Conservation (phyloP, 2,797 vertebrate species). For the Spinus pinus region DNA sequence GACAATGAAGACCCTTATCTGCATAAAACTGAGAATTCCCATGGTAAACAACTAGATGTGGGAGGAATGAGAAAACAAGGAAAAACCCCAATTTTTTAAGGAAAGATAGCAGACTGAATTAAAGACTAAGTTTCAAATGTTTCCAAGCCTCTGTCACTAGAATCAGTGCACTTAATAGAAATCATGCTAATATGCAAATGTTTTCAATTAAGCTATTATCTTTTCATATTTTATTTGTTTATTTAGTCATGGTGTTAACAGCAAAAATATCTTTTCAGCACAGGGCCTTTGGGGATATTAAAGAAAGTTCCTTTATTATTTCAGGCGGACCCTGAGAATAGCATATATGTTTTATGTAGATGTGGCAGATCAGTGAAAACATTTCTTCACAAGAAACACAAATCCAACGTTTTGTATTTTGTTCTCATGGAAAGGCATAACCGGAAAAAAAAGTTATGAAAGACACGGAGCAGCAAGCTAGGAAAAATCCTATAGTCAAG, state of each 20-base stretch:
- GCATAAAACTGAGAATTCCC: neutral
- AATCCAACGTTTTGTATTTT: neutral
- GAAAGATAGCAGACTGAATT: neutral
- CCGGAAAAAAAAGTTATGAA: neutral
- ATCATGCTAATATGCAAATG: constrained; percentile 20
- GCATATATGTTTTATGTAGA: neutral
- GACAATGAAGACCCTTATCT: neutral
- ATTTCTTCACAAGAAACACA: neutral
- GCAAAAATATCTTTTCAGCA: neutral
- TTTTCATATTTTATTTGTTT: constrained; percentile 42
- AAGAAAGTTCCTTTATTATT: constrained; percentile 11
- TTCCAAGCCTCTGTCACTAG: constrained; percentile 26
- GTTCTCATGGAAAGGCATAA: neutral
- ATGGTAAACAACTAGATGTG: neutral
- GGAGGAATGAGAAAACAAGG: neutral
- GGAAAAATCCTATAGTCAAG: neutral
- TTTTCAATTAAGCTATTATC: constrained; percentile 32
- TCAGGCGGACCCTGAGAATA: neutral
- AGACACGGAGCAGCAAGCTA: neutral
- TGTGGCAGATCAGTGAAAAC: neutral
- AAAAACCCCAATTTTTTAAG: neutral
- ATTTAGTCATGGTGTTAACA: constrained; percentile 26
- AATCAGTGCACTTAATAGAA: neutral
- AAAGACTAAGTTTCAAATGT: neutral
- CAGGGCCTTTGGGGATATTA: neutral